Conservation (phyloP, 2,888 invertebrate species). For the Herminia tarsipennalis region DNA sequence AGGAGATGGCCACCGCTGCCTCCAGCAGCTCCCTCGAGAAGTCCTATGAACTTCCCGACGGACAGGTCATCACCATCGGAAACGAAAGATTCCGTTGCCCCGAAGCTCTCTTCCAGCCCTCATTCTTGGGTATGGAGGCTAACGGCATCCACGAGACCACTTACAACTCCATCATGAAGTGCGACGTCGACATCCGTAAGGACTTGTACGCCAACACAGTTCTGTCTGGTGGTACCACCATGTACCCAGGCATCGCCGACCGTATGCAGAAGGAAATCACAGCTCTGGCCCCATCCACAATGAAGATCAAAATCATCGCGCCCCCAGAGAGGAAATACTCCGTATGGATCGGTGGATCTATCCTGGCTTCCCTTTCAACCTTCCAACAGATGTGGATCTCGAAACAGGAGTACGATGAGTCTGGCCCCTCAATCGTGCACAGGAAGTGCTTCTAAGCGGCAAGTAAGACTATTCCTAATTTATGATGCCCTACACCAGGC, state of each 20-base stretch:
- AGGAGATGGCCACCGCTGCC: conserved; percentile 97
- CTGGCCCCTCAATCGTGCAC: conserved; percentile 97
- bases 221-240: conserved; percentile 97
- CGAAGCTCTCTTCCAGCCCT: conserved; percentile 97
- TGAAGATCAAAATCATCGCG: conserved; percentile 98
- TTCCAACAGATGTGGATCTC: conserved; percentile 99
- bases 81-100: conserved; percentile 98
- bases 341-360: conserved; percentile 98
- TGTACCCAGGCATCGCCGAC: conserved; percentile 98
- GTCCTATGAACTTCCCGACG: conserved; percentile 98
- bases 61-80: conserved; percentile 96
- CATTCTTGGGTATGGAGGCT: conserved; percentile 96
- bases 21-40: conserved; percentile 97
- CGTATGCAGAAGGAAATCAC: conserved; percentile 98
- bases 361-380: conserved; percentile 95
- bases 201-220: conserved; percentile 98
- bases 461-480: conserved; percentile 78
- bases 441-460: conserved; percentile 91
- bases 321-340: conserved; percentile 98
- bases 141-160: conserved; percentile 96
- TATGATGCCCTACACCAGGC: conserved; percentile 81
- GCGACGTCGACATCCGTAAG: conserved; percentile 98
- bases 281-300: conserved; percentile 95
- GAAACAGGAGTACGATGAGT: conserved; percentile 99
- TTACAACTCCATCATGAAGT: conserved; percentile 99